Conservation (phyloP, 2,888 invertebrate species). For the Tetragonisca angustula region DNA sequence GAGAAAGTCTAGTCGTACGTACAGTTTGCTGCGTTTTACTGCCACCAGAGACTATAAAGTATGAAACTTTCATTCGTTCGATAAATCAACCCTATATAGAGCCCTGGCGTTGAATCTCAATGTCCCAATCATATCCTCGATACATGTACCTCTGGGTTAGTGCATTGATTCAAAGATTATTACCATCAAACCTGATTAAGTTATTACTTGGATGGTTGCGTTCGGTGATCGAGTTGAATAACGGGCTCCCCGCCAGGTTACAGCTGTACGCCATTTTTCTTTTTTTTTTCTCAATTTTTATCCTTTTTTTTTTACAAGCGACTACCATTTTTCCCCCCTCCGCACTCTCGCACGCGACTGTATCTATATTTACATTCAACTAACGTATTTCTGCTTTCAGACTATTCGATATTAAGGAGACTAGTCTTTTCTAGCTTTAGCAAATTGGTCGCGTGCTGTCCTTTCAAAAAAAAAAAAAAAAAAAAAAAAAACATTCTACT, state of each 20-base stretch:
- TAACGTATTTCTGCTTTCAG: constrained; percentile 64
- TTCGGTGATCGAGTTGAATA: constrained; percentile 1
- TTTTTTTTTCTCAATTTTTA: neutral
- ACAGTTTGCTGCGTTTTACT: neutral
- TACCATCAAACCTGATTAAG: neutral
- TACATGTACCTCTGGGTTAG: neutral
- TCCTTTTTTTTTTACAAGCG: neutral
- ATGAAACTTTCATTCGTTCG: neutral
- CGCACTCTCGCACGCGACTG: constrained; percentile 45
- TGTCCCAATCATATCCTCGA: neutral
- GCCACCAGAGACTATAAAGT: neutral
- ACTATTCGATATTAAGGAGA: constrained; percentile 66
- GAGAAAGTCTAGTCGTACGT: neutral
- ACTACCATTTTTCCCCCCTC: constrained; percentile 26
- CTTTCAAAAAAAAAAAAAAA: constrained; percentile 53
- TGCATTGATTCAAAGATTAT: constrained; percentile 11
- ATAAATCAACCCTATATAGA: neutral
- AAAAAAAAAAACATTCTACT: constrained; percentile 52
- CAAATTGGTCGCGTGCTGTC: constrained; percentile 66
- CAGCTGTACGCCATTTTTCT: constrained; percentile 6
- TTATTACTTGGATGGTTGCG: neutral
- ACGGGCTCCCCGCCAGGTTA: constrained; percentile 12
- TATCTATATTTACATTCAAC: constrained; percentile 59
- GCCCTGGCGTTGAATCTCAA: neutral
- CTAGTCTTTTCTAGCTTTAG: constrained; percentile 71